Evolutionary conservation across 2,888 invertebrate genomes (phyloP).

Genomic region (Gastrophysa polygoni): DNA sequence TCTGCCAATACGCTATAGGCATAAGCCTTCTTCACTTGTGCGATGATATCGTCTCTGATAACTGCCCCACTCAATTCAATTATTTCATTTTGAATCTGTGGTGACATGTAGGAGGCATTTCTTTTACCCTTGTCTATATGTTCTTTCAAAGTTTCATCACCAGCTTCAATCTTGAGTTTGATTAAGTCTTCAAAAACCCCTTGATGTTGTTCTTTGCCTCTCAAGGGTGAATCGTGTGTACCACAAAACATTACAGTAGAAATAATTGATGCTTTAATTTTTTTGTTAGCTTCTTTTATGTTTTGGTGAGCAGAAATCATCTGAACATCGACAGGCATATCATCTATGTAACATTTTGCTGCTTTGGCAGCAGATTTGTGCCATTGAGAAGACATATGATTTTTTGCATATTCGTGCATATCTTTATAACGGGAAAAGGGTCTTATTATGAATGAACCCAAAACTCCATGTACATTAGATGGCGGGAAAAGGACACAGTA

Average conservation of each 20-base stretch:
- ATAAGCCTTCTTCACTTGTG: slow-evolving; percentile 27
- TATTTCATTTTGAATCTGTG: slow-evolving; percentile 48
- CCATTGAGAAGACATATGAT: too few relatives aligned
- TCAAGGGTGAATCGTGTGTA: slow-evolving; percentile 39
- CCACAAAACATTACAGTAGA: slow-evolving; percentile 41
- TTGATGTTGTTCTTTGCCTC: slow-evolving; percentile 22
- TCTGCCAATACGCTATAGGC: slow-evolving; percentile 41
- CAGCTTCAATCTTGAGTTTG: slow-evolving; percentile 36
- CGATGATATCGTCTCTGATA: slow-evolving; percentile 40
- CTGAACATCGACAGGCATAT: slow-evolving; percentile 13
- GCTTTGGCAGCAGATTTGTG: too few relatives aligned
- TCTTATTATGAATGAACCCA: too few relatives aligned
- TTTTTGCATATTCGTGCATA: too few relatives aligned
- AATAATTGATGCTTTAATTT: slow-evolving; percentile 36
- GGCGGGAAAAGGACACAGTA: too few relatives aligned
- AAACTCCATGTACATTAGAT: too few relatives aligned
- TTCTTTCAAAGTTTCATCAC: slow-evolving; percentile 40
- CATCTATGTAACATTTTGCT: too few relatives aligned
- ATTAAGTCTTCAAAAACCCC: slow-evolving; percentile 39
- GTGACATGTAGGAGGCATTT: slow-evolving; percentile 45
- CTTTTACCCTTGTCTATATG: slow-evolving; percentile 41
- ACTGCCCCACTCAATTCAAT: slow-evolving; percentile 32
- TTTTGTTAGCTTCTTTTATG: slow-evolving; percentile 32
- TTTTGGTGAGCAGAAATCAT: slow-evolving; percentile 6
- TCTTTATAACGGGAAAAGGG: too few relatives aligned